phyloP scores from a whole-genome alignment of 2,113 vertebrate genomes.

The Nothoprocta pentlandii region DNA sequence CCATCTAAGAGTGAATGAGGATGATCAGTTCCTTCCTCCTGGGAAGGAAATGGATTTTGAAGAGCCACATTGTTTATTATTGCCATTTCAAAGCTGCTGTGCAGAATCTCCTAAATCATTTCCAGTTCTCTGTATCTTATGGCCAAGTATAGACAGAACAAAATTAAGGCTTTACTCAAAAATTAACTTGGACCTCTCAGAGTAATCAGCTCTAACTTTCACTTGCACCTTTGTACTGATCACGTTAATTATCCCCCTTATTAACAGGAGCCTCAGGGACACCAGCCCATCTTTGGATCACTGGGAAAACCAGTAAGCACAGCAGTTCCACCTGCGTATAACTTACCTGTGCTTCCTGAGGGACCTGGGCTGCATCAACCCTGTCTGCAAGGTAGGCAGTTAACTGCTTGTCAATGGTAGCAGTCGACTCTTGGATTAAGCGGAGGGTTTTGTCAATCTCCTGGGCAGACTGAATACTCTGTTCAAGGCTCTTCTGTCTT shows the following conservation, averaged over 20 bases:
- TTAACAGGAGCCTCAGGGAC: not conserved
- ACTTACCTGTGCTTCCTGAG: conserved; percentile 94
- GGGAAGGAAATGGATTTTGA: not conserved
- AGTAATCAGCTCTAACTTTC: conserved; percentile 4
- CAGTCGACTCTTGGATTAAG: conserved; percentile 90
- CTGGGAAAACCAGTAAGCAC: not conserved
- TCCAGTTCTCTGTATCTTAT: not conserved
- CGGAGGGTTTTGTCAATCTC: conserved; percentile 91
- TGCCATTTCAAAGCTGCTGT: not conserved
- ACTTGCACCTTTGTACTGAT: not conserved
- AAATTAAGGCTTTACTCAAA: not conserved
- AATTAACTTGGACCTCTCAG: not conserved
- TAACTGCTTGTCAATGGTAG: conserved; percentile 89
- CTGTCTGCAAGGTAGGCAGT: conserved; percentile 87
- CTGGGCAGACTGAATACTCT: conserved; percentile 89
- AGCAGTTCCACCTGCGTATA: not conserved
- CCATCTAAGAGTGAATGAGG: not conserved
- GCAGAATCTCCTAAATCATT: not conserved
- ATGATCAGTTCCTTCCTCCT: not conserved
- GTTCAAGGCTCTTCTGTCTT: conserved; percentile 90
- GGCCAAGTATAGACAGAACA: not conserved
- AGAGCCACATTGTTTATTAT: not conserved
- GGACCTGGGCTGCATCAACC: conserved; percentile 93
- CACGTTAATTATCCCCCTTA: not conserved
- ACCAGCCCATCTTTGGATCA: not conserved